Evolutionary conservation across 2,113 vertebrate genomes (phyloP), one percentile per base, ranked within the genome.

Genomic region (Brevimyrus niger): DNA sequence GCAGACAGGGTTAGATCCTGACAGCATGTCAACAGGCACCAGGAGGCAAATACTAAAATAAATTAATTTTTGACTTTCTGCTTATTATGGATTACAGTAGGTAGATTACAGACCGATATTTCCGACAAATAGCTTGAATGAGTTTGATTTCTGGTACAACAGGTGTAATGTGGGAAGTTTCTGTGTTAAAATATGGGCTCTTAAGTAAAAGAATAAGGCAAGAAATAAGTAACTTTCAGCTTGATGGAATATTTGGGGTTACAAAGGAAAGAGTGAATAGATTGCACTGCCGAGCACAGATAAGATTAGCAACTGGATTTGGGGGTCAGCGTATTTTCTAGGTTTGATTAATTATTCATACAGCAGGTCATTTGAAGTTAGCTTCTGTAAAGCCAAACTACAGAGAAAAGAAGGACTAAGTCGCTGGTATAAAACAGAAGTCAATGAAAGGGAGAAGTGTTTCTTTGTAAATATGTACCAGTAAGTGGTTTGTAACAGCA

Each of bases 341-440:
- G 82, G 44, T 47, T 47, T 84, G 82, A 84, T 84, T 84, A 46
- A 84, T 44, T 84, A 84, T 84, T 84, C 82, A 84, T 84, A n/a
- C 82, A 44, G 38, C 38, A 84, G 82, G 82, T 84, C 23, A 84
- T 47, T 84, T 84, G 44, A 47, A 84, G 82, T 44, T 44, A 84
- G 23, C 80, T 84, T 44, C 44, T 84, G 42, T 84, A 38, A 84
- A 80, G 35, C 73, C 31, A 42, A 80, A 47, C 44, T 84, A 47
- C 38, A 23, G 21, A 46, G 82, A 47, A 84, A 27, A 47, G 10
- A 44, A 84, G 19, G 3, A 46, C 8, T 47, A 11, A 44, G 19
- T 84, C n/a, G 82, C 82, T 46, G 21, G 21, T 46, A 84, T 84
- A 47, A 84, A 84, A 84, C 44, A 47, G 21, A 47, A 47, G 82